Conservation (phyloP, 2,888 invertebrate species). For the Erebia aethiops region DNA sequence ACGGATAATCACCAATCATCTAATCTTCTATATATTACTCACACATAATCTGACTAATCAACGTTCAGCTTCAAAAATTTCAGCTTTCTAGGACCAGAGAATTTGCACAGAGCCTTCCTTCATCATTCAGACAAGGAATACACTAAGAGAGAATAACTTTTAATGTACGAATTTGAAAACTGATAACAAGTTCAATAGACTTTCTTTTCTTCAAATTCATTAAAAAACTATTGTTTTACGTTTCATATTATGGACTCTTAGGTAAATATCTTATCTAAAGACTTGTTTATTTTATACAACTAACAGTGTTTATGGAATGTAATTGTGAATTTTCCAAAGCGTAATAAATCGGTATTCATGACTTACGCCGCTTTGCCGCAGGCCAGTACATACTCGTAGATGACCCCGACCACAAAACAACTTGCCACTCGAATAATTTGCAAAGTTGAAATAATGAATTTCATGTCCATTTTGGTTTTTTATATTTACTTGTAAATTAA, state of each 20-base stretch:
- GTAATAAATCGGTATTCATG: conserved; percentile 11
- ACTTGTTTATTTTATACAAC: background rate
- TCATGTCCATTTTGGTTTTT: conserved; percentile 13
- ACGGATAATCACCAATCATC: too few relatives aligned
- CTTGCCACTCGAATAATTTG: conserved; percentile 23
- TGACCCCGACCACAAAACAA: conserved; percentile 21
- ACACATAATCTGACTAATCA: too few relatives aligned
- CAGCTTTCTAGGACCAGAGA: too few relatives aligned
- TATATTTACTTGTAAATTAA: conserved; percentile 17
- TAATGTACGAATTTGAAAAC: too few relatives aligned
- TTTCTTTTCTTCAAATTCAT: too few relatives aligned
- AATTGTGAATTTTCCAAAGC: conserved; percentile 2
- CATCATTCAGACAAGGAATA: background rate
- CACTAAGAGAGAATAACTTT: too few relatives aligned
- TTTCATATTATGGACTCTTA: too few relatives aligned
- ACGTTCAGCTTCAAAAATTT: too few relatives aligned
- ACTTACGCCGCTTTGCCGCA: conserved; percentile 14
- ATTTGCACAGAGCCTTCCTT: background rate
- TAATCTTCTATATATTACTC: too few relatives aligned
- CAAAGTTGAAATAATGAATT: conserved; percentile 25
- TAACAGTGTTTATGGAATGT: background rate
- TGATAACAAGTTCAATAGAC: too few relatives aligned
- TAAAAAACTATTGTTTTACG: too few relatives aligned
- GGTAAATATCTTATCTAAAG: too few relatives aligned
- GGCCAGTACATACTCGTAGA: background rate